Base-by-base conservation (phyloP, 2,113 vertebrate genomes). In the Suricata suricatta region DNA sequence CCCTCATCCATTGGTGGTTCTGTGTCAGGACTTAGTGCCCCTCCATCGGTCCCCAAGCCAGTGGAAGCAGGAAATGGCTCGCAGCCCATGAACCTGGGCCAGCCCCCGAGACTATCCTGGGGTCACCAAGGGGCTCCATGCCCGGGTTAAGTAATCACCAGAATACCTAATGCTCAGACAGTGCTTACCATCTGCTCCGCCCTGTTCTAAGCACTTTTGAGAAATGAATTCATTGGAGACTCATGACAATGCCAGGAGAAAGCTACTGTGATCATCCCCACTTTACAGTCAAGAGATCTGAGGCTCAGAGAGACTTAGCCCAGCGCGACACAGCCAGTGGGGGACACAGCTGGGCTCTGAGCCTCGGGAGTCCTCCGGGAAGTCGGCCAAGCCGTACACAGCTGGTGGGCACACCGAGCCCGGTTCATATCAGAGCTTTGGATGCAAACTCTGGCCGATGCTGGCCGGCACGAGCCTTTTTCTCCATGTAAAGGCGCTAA, bases 391-490 rank as follows among this genome's bases (percentile, higher is more conserved):
- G 29, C 17, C 1, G 5, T 27, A 68, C 35, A 17, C 15, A 4
- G 27, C 66, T 2, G 64, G 64, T 1, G 6, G 44, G 14, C 0
- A 19, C 50, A 44, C 13, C 35, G 16, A 31, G 33, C 2, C 0
- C 3, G 17, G 77, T 35, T 47, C 68, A 50, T 35, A 9, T 19
- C 66, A 41, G 79, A 79, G 41, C 23, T 35, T 12, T 19, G 50
- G 71, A 10, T 19, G 23, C 15, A 3, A 29, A 15, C 13, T 63
- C 74, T 6, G 33, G 71, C 50, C 7, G 2, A 14, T 2, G 9
- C 33, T 5, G 19, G 15, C 77, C 29, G 66, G 76, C 74, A 25
- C 12, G 16, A 52, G 21, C 68, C 68, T 44, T 47, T 27, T 31
- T n/a, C 72, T 86, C 19, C 1, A 2, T 23, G 23, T 15, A 7